A percentile compares a stretch with the other conserved stretches of the same genome.
These are phyloP conservation scores for Dipodomys merriami DNA, from an alignment of 2,113 vertebrate species.

Conservation along the genomic window DNA sequence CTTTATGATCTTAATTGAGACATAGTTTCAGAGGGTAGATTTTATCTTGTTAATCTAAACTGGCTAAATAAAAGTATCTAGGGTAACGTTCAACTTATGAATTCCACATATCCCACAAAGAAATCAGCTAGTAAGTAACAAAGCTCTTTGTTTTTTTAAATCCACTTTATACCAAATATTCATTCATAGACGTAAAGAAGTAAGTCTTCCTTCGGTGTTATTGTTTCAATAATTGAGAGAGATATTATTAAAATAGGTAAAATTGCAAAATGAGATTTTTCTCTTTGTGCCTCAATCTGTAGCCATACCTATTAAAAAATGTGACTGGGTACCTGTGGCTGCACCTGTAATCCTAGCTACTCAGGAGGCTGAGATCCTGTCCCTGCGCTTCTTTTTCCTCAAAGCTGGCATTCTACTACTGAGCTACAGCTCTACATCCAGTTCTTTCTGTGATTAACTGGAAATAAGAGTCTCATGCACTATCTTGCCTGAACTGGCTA, in stretches of 20 bases:
- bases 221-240: conserved; percentile 25
- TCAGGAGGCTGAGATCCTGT: too few relatives aligned
- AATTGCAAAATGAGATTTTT: conserved; percentile 46
- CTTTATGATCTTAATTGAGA: conserved; percentile 5
- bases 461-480: too few relatives aligned
- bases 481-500: too few relatives aligned
- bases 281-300: background rate
- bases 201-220: background rate
- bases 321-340: background rate
- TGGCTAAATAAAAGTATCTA: conserved; percentile 68
- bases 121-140: conserved; percentile 71
- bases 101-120: conserved; percentile 64
- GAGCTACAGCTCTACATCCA: too few relatives aligned
- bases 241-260: background rate
- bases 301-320: conserved; percentile 12
- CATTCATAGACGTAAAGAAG: conserved; percentile 28
- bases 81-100: conserved; percentile 53
- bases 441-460: too few relatives aligned
- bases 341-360: too few relatives aligned
- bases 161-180: conserved; percentile 38
- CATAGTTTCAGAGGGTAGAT: conserved; percentile 53
- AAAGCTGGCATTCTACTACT: too few relatives aligned
- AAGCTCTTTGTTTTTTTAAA: background rate
- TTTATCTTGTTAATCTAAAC: conserved; percentile 74
- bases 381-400: too few relatives aligned